Evolutionary conservation across 2,113 vertebrate species (phyloP).

Genomic region (Dipodomys ordii): DNA sequence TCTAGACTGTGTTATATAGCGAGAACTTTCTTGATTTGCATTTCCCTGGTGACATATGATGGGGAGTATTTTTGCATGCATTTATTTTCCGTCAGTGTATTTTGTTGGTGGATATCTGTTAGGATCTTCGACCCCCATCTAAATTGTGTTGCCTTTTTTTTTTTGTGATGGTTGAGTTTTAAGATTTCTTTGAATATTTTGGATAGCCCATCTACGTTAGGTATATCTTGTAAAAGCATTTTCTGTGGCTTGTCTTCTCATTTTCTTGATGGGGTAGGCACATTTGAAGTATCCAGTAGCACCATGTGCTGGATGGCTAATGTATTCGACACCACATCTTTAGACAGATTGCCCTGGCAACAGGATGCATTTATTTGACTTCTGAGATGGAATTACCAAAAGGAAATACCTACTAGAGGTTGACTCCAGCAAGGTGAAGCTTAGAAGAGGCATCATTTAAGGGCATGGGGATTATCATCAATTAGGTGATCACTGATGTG

Average conservation of each 20-base stretch:
- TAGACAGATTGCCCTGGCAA: background rate
- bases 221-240: background rate
- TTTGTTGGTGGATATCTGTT: background rate
- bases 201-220: background rate
- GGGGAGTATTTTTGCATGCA: background rate
- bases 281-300: background rate
- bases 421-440: background rate
- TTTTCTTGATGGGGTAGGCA: background rate
- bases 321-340: background rate
- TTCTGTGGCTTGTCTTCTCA: background rate
- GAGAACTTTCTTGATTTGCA: background rate
- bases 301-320: too few relatives aligned
- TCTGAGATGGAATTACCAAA: background rate
- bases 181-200: background rate
- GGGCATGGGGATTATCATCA: background rate
- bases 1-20: background rate
- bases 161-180: background rate
- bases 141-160: background rate
- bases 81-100: background rate
- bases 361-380: background rate
- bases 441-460: constrained; percentile 46
- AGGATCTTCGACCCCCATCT: background rate
- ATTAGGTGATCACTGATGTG: background rate
- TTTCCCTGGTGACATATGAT: background rate
- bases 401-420: background rate